Conservation (phyloP, 2,113 vertebrate genomes). For the Trogon melanurus region DNA sequence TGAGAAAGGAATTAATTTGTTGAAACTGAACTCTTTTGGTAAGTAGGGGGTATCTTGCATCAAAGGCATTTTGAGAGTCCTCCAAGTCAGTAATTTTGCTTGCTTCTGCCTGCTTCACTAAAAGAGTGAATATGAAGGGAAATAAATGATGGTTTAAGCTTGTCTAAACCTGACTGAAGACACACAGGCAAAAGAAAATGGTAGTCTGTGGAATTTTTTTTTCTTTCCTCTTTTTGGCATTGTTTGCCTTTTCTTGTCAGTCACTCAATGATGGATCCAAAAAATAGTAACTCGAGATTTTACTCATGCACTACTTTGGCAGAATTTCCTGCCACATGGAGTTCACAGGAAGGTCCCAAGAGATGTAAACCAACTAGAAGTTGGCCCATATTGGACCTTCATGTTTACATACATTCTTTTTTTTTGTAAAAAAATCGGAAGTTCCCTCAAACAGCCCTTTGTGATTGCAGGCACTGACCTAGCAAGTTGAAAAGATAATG, state of each 20-base stretch:
- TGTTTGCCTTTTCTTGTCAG: background rate
- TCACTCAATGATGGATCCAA: background rate
- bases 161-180: conserved; percentile 14
- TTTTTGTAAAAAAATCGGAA: background rate
- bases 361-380: background rate
- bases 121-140: background rate
- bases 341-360: background rate
- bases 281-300: conserved; percentile 40
- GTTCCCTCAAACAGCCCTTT: background rate
- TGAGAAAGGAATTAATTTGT: background rate
- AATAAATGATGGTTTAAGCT: background rate
- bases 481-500: background rate
- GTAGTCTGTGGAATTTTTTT: background rate
- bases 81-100: conserved; percentile 3
- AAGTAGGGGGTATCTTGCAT: background rate
- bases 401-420: background rate
- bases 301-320: background rate
- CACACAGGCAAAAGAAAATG: conserved; percentile 20
- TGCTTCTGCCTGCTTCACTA: background rate
- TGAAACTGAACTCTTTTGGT: background rate
- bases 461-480: background rate
- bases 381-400: background rate
- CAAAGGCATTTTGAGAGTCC: background rate
- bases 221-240: background rate
- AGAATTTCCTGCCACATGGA: conserved; percentile 2